These are phyloP conservation scores for Lophura nycthemera DNA, from an alignment of 2,113 vertebrate genomes.

Conservation along the genomic window DNA sequence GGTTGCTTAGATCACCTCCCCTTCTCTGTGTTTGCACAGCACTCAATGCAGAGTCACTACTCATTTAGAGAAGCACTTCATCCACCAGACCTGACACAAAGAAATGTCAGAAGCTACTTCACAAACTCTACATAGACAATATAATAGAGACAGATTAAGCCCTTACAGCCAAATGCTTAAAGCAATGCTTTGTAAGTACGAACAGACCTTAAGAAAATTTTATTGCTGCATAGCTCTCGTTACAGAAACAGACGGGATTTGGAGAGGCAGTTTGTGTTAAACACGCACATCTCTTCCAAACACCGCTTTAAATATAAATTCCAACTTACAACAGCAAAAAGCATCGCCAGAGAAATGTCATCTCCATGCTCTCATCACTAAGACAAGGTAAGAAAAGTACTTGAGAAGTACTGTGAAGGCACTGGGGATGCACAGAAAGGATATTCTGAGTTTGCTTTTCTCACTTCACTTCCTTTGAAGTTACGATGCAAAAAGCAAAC, in stretches of 20 bases:
- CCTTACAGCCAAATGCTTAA: background rate
- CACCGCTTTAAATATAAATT: background rate
- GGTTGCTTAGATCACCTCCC: background rate
- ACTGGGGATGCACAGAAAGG: background rate
- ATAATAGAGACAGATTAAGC: background rate
- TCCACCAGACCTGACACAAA: background rate
- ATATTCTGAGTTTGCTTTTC: background rate
- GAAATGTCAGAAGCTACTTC: background rate
- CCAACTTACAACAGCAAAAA: background rate
- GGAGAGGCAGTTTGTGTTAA: background rate
- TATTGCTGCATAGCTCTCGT: background rate
- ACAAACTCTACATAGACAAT: background rate
- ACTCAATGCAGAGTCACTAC: background rate
- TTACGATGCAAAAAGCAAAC: rapidly evolving
- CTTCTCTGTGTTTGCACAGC: background rate
- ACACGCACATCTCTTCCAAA: background rate
- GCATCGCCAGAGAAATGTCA: background rate
- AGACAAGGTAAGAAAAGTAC: background rate
- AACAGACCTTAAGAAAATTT: background rate
- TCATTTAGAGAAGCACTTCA: background rate
- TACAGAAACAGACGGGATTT: background rate
- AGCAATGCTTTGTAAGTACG: background rate
- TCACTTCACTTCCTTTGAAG: background rate
- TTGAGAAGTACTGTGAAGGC: background rate
- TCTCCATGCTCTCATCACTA: background rate